These are phyloP conservation scores for Thera britannica DNA, from an alignment of 2,888 invertebrate species.

Conservation along the genomic window DNA sequence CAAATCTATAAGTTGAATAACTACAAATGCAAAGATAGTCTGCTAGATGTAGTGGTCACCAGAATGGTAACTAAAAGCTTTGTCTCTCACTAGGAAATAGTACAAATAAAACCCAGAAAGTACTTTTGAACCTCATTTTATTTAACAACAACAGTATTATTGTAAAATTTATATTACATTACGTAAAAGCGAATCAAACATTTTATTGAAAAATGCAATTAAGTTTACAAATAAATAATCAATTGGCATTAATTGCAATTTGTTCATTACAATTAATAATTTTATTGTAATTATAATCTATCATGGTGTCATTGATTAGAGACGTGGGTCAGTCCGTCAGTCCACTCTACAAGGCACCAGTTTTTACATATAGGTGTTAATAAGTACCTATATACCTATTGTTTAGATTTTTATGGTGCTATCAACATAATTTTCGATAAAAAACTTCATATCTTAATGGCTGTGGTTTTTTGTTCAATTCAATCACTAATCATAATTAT, in stretches of 20 bases:
- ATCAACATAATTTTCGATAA: not conserved
- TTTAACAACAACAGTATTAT: constrained; percentile 79
- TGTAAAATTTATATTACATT: constrained; percentile 80
- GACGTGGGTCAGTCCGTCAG: constrained; percentile 9
- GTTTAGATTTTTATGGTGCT: constrained; percentile 1
- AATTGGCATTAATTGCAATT: constrained; percentile 32
- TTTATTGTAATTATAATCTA: not conserved
- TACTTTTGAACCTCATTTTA: constrained; percentile 63
- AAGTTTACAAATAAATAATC: constrained; percentile 30
- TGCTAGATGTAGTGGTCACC: constrained; percentile 86
- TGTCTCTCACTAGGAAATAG: constrained; percentile 60
- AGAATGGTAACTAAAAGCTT: constrained; percentile 88
- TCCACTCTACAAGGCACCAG: constrained; percentile 29
- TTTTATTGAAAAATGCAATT: constrained; percentile 61
- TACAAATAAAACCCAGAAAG: constrained; percentile 12
- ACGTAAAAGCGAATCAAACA: constrained; percentile 71
- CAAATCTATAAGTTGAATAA: constrained; percentile 86
- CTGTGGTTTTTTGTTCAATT: constrained; percentile 46
- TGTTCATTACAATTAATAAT: constrained; percentile 25
- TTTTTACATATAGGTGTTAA: not conserved
- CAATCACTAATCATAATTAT: constrained; percentile 41
- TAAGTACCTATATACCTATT: not conserved
- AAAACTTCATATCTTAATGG: not conserved
- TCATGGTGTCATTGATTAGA: constrained; percentile 15
- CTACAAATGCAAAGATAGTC: constrained; percentile 63